phyloP scores from a whole-genome alignment of 2,888 invertebrate species.

The Neocrepidodera transversa region DNA sequence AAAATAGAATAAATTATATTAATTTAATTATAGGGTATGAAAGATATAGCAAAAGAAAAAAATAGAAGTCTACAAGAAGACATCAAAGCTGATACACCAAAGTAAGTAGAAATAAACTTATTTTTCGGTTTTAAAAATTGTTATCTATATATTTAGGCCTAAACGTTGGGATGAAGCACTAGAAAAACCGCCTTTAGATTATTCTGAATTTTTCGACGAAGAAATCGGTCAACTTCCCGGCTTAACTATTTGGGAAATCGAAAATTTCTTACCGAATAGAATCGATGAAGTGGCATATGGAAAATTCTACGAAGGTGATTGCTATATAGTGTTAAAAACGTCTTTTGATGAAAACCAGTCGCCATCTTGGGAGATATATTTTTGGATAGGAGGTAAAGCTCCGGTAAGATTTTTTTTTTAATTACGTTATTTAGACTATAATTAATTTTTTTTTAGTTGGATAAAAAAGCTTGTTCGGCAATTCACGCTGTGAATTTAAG shows the following conservation, averaged over 20 bases:
- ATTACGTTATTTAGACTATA: no score
- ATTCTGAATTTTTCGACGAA: conserved; percentile 96
- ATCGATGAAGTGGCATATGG: conserved; percentile 94
- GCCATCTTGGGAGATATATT: conserved; percentile 94
- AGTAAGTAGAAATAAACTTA: conserved; percentile 67
- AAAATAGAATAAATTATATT: conserved; percentile 1
- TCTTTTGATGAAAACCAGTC: conserved; percentile 82
- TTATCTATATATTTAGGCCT: conserved; percentile 66
- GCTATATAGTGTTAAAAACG: conserved; percentile 96
- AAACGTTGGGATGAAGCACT: conserved; percentile 96
- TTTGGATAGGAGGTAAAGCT: conserved; percentile 97
- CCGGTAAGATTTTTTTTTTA: conserved; percentile 68
- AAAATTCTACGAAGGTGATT: conserved; percentile 99
- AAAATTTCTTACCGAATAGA: conserved; percentile 96
- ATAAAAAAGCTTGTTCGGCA: conserved; percentile 94
- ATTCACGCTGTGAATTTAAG: conserved; percentile 99
- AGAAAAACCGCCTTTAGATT: conserved; percentile 94
- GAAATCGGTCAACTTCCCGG: conserved; percentile 94
- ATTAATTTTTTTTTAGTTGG: conserved; percentile 67
- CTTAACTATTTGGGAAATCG: conserved; percentile 97
- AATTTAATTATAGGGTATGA: conserved; percentile 72
- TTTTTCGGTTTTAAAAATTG: no score
- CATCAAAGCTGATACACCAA: conserved; percentile 73
- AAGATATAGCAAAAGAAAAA: conserved; percentile 83
- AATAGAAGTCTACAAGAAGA: conserved; percentile 75